Evolutionary conservation across 1,140 invertebrate species (phyloP).

Genomic region (Megalopta genalis): DNA sequence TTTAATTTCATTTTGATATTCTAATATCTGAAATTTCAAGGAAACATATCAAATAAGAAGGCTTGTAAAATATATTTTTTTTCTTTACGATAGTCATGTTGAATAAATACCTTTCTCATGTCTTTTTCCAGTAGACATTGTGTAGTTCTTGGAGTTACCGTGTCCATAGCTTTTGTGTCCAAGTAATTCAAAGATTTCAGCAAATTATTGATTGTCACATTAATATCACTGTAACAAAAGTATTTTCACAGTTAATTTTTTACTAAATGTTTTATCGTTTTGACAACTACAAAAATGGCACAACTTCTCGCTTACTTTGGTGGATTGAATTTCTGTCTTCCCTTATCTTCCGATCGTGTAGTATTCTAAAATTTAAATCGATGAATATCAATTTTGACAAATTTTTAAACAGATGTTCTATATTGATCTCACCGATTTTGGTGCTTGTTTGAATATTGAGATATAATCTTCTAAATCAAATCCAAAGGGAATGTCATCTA

Average conservation of each 20-base stretch:
- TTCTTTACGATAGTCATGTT: not conserved
- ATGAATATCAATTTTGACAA: conserved; percentile 14
- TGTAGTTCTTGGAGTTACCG: conserved; percentile 47
- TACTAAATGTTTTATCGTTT: not conserved
- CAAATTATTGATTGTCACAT: conserved; percentile 59
- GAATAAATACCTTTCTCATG: conserved; percentile 62
- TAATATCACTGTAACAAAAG: conserved; percentile 61
- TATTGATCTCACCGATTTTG: conserved; percentile 44
- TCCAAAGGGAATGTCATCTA: conserved; percentile 66
- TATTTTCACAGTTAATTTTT: not conserved
- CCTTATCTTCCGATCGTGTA: not conserved
- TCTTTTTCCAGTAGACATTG: conserved; percentile 55
- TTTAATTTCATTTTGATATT: conserved; percentile 57
- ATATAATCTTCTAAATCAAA: conserved; percentile 53
- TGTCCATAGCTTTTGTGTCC: conserved; percentile 36
- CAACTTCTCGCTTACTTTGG: conserved; percentile 50
- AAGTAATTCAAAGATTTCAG: conserved; percentile 53
- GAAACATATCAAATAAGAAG: conserved; percentile 13
- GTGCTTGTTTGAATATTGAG: conserved; percentile 41
- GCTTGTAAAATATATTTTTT: not conserved
- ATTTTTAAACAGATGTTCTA: not conserved
- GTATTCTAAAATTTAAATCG: conserved; percentile 42
- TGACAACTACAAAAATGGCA: not conserved
- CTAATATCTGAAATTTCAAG: conserved; percentile 54
- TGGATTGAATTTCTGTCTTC: conserved; percentile 27